Evolutionary conservation across 1,140 invertebrate species (phyloP), one percentile per base, ranked within the genome.

Genomic region (Onthophagus taurus): DNA sequence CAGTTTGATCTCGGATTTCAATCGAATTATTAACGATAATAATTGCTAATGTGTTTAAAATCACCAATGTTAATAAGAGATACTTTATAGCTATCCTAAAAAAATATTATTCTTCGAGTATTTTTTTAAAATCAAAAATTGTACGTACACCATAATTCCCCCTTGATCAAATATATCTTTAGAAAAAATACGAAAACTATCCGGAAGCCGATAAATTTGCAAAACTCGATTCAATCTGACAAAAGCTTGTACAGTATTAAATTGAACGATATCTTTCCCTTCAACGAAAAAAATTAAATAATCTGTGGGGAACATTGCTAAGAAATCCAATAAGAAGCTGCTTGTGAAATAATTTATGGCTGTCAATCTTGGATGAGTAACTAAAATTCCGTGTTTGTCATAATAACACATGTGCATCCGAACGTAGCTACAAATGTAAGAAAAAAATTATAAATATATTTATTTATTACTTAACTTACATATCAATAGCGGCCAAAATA

Each of bases 401-500:
- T 60, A 68, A 31, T 65, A 69, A 11, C 64, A 65, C 6, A 69
- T 57, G 30, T 68, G 57, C 54, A 68, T 56, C 5, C 65, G 51
- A 47, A 68, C 57, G 17, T 66, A 59, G 30, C 63, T 67, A 52
- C 36, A 47, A 44, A 42, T 8, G 21, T 57, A 54, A n/a, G n/a
- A n/a, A n/a, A n/a, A n/a, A n/a, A n/a, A 26, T 26, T 26, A 26
- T 7, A 7, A 26, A 26, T 26, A n/a, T 26, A 7, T 7, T 26
- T 7, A 26, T 26, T 26, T 7, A 26, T 26, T 7, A 26, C 24
- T 7, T 7, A 7, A 11, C 38, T 41, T 41, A 41, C 38, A 41
- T 41, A 9, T 41, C 38, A 14, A 41, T 29, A 29, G 29, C 11
- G 18, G 21, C 38, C 6, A 29, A 24, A 7, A 3, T 14, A n/a